A percentile compares a stretch with the other conserved stretches of the same genome.
These are phyloP conservation scores for Gnatocerus cornutus DNA, from an alignment of 2,888 invertebrate species.

Conservation along the genomic window DNA sequence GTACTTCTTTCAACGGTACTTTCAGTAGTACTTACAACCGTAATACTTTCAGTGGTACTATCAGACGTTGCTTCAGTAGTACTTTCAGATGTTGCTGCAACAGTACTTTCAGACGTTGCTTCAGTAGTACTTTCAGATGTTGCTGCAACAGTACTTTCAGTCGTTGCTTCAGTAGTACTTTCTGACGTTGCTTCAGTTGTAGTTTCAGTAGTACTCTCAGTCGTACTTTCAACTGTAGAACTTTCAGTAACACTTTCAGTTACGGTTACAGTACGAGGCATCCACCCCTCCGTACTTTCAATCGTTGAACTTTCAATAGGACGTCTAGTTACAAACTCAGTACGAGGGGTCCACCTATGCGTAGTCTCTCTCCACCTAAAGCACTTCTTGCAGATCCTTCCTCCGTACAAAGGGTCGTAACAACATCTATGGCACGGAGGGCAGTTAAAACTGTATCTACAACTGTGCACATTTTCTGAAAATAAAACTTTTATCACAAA, in stretches of 20 bases:
- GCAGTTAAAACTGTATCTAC: background rate
- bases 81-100: too few relatives aligned
- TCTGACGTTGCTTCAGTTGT: background rate
- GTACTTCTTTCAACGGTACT: too few relatives aligned
- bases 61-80: background rate
- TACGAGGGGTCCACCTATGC: too few relatives aligned
- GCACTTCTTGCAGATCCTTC: background rate
- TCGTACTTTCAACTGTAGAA: slow-evolving; percentile 2
- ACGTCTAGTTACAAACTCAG: too few relatives aligned
- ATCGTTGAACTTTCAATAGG: too few relatives aligned
- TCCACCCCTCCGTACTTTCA: too few relatives aligned
- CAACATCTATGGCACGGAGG: background rate
- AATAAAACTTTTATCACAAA: too few relatives aligned
- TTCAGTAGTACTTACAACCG: too few relatives aligned
- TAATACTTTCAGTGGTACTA: background rate
- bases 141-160: too few relatives aligned
- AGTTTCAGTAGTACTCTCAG: slow-evolving; percentile 7
- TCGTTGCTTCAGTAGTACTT: background rate
- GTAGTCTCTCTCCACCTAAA: background rate
- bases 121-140: too few relatives aligned
- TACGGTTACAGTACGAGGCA: too few relatives aligned
- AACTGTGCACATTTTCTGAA: background rate
- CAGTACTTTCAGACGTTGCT: too few relatives aligned
- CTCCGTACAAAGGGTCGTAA: background rate
- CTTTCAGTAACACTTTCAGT: background rate